Evolutionary conservation across 2,888 invertebrate species (phyloP).

Genomic region (Sicus ferrugineus): DNA sequence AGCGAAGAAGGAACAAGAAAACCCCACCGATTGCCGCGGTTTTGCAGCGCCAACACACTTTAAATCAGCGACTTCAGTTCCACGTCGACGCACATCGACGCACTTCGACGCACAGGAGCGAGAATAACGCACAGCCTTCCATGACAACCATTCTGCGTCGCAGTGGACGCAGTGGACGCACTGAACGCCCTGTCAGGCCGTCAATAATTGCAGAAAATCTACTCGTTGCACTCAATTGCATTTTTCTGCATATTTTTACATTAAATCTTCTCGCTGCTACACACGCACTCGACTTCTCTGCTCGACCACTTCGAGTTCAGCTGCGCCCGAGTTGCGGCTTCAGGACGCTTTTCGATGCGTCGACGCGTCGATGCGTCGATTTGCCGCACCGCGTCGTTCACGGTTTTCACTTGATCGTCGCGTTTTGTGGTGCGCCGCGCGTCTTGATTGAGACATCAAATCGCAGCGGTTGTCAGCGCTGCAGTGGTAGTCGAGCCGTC

Average conservation of each 20-base stretch:
- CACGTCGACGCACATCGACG: too few relatives aligned
- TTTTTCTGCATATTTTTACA: constrained; percentile 24
- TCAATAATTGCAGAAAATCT: constrained; percentile 25
- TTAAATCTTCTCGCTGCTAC: background rate
- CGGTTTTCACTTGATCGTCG: constrained; percentile 3
- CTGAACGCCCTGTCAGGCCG: background rate
- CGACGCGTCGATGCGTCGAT: background rate
- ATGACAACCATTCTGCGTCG: background rate
- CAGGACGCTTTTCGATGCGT: too few relatives aligned
- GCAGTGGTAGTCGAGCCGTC: background rate
- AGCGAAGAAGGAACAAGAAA: too few relatives aligned
- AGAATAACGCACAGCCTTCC: background rate
- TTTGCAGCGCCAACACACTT: too few relatives aligned
- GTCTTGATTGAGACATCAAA: constrained; percentile 31
- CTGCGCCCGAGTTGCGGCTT: background rate
- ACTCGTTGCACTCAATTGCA: constrained; percentile 16
- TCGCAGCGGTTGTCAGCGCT: background rate
- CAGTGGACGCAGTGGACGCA: background rate
- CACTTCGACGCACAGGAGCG: background rate
- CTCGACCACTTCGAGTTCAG: background rate
- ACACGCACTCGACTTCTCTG: background rate
- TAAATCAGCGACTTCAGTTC: too few relatives aligned
- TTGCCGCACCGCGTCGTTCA: constrained; percentile 24
- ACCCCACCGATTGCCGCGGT: too few relatives aligned
- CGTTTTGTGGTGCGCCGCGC: background rate